A percentile compares a stretch with the other conserved stretches of the same genome.
Conservation (phyloP, 2,888 invertebrate genomes). For the Conomelus anceps region DNA sequence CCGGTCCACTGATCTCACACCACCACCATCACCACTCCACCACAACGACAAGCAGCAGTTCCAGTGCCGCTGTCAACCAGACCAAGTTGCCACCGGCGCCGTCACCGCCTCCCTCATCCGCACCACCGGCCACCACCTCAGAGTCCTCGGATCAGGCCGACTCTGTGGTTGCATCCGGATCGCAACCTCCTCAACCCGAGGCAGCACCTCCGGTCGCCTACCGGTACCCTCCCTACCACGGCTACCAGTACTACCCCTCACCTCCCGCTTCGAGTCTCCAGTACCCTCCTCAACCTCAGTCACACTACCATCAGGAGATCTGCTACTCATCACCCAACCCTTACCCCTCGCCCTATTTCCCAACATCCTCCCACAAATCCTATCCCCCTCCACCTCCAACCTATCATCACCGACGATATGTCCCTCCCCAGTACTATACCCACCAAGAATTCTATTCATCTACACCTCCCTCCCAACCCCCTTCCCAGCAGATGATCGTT, state of each 20-base stretch:
- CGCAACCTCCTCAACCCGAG: slow-evolving; percentile 34
- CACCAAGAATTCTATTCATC: slow-evolving; percentile 30
- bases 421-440: slow-evolving; percentile 24
- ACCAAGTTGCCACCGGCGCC: slow-evolving; percentile 34
- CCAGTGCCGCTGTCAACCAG: too few species aligned
- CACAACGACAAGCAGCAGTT: slow-evolving; percentile 36
- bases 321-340: slow-evolving; percentile 43
- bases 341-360: slow-evolving; percentile 41
- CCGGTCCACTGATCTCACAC: slow-evolving; percentile 78
- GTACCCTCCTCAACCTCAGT: slow-evolving; percentile 37
- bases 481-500: slow-evolving; percentile 47
- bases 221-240: slow-evolving; percentile 40
- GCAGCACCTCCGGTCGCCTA: slow-evolving; percentile 34
- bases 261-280: slow-evolving; percentile 37
- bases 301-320: slow-evolving; percentile 47
- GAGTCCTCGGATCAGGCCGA: slow-evolving; percentile 39
- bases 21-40: slow-evolving; percentile 45
- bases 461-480: slow-evolving; percentile 37
- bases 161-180: slow-evolving; percentile 39
- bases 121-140: slow-evolving; percentile 41
- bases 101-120: slow-evolving; percentile 38
- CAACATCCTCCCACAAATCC: slow-evolving; percentile 27
- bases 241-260: slow-evolving; percentile 42
- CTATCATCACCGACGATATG: slow-evolving; percentile 26
- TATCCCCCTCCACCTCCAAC: slow-evolving; percentile 28